Evolutionary conservation across 2,797 vertebrate genomes (phyloP).

Genomic region (Lophius americanus): DNA sequence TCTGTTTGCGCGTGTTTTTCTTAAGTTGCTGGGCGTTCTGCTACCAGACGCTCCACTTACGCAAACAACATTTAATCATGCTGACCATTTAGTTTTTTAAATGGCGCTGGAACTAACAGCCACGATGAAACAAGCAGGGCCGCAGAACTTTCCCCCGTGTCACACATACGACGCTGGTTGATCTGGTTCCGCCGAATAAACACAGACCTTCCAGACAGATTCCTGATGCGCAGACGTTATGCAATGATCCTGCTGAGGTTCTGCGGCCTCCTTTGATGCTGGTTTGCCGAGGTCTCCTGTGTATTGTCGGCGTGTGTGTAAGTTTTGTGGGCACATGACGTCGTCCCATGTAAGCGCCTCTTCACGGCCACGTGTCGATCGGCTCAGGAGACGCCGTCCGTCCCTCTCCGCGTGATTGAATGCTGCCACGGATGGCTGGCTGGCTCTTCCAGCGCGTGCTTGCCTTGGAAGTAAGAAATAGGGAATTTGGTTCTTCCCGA

Average conservation of each 20-base stretch:
- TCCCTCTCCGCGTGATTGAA: constrained; percentile 43
- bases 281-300: constrained; percentile 17
- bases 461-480: constrained; percentile 23
- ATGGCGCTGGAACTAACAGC: not conserved
- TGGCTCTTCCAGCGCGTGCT: constrained; percentile 19
- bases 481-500: constrained; percentile 13
- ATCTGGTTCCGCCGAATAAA: constrained; percentile 47
- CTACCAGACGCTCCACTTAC: too few species aligned
- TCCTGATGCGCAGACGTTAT: constrained; percentile 38
- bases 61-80: too few species aligned
- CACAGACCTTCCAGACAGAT: constrained; percentile 34
- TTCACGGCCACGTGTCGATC: constrained; percentile 51
- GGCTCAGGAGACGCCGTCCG: constrained; percentile 38
- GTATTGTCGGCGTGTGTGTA: constrained; percentile 14
- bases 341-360: constrained; percentile 52
- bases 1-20: too few species aligned
- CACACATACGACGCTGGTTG: constrained; percentile 14
- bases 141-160: constrained; percentile 9
- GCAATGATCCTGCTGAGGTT: constrained; percentile 31
- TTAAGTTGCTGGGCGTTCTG: too few species aligned
- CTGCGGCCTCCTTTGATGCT: constrained; percentile 42
- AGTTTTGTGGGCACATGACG: constrained; percentile 55
- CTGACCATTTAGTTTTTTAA: too few species aligned
- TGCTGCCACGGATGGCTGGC: constrained; percentile 32
- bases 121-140: not conserved